phyloP scores from a whole-genome alignment of 2,888 invertebrate genomes.

The Dolomedes plantarius region DNA sequence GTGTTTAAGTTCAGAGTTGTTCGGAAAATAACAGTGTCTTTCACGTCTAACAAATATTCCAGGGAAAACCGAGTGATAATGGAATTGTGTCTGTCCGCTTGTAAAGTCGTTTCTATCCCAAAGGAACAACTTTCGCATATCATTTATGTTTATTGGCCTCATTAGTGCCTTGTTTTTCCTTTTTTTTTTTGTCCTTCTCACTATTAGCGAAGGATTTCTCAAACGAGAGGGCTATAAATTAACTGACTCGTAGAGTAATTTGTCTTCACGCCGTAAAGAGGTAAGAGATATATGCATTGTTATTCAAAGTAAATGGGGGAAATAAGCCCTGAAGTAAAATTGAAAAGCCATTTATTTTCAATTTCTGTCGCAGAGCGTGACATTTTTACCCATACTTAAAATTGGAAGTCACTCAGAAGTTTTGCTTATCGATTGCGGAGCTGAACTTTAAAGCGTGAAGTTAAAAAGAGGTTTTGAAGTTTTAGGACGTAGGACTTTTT shows the following conservation, averaged over 20 bases:
- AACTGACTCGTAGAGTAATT: neutral
- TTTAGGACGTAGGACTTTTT: no score
- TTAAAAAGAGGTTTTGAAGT: no score
- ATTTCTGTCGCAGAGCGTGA: neutral
- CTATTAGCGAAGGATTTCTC: neutral
- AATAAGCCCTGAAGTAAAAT: neutral
- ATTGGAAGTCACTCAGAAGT: no score
- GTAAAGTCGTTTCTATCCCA: neutral
- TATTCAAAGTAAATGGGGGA: neutral
- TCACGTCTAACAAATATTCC: neutral
- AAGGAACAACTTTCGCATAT: neutral
- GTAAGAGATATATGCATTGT: neutral
- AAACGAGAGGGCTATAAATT: neutral
- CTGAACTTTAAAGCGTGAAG: no score
- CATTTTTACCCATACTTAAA: neutral
- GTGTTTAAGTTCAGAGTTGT: no score
- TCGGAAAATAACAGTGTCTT: no score
- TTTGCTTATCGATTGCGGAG: no score
- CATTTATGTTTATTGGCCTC: constrained; percentile 5
- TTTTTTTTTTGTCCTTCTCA: neutral
- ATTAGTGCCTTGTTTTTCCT: neutral
- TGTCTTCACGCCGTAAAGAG: neutral
- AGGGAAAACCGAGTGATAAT: neutral
- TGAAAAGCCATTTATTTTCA: neutral
- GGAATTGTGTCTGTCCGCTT: neutral